These are phyloP conservation scores for Myxocyprinus asiaticus DNA, from an alignment of 2,113 vertebrate species.

Conservation along the genomic window DNA sequence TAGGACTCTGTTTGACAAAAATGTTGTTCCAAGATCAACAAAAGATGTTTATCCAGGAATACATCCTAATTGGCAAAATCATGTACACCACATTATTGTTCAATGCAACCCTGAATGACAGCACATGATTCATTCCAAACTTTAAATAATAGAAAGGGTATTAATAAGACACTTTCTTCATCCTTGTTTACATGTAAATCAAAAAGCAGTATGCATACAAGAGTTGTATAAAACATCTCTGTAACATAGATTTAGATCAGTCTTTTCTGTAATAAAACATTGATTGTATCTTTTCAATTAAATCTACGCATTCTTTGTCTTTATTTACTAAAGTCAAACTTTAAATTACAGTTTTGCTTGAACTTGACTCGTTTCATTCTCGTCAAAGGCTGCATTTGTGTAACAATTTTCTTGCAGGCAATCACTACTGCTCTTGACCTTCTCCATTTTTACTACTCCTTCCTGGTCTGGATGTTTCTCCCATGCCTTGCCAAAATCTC, in stretches of 20 bases:
- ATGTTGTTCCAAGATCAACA: neutral
- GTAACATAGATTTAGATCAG: constrained; percentile 78
- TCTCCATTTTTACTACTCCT: constrained; percentile 51
- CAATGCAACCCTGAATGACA: constrained; percentile 20
- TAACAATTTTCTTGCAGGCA: constrained; percentile 67
- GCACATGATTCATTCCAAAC: neutral
- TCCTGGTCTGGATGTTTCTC: constrained; percentile 48
- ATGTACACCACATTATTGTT: neutral
- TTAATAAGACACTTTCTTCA: constrained; percentile 70
- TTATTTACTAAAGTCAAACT: constrained; percentile 37
- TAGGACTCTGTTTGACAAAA: neutral
- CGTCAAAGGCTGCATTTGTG: constrained; percentile 63
- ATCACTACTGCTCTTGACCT: constrained; percentile 51
- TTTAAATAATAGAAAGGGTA: constrained; percentile 49
- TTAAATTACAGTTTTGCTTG: constrained; percentile 17
- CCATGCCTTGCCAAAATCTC: constrained; percentile 47
- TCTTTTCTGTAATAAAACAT: constrained; percentile 84
- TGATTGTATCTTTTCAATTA: constrained; percentile 74
- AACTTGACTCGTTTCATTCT: constrained; percentile 57
- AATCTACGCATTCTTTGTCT: constrained; percentile 35
- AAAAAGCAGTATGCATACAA: constrained; percentile 45
- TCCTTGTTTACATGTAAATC: constrained; percentile 79
- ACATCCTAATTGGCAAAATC: constrained; percentile 4
- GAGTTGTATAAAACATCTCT: constrained; percentile 69
- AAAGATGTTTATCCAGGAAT: neutral